Percentiles rank a stretch among this genome's conserved stretches.
Evolutionary conservation across 1,140 invertebrate genomes (phyloP).

Genomic region (Drosophila miranda): DNA sequence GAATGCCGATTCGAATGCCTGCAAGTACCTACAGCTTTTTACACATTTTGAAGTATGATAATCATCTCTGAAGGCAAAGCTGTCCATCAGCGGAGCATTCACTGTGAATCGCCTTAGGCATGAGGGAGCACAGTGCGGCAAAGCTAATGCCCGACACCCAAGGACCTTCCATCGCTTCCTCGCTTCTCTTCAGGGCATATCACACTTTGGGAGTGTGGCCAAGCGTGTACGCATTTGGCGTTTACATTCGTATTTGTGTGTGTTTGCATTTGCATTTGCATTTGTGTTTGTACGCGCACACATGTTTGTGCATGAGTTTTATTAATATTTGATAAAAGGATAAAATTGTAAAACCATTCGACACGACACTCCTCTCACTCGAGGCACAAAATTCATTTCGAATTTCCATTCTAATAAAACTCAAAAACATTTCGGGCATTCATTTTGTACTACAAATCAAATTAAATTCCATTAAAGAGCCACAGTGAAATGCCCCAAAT

Average conservation of each 20-base stretch:
- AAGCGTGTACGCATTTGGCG: conserved; percentile 29
- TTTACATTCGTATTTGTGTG: conserved; percentile 1
- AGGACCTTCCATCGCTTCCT: neutral
- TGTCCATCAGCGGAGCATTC: conserved; percentile 24
- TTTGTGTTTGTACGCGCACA: conserved; percentile 7
- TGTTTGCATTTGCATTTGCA: conserved; percentile 9
- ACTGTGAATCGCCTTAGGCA: conserved; percentile 15
- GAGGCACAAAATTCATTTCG: neutral
- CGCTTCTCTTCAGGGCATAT: conserved; percentile 15
- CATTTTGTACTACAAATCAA: conserved; percentile 8
- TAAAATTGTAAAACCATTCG: conserved; percentile 50
- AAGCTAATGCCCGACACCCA: conserved; percentile 13
- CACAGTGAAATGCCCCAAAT: neutral
- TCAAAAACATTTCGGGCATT: conserved; percentile 11
- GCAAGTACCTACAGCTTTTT: no score
- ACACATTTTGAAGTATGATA: conserved; percentile 1
- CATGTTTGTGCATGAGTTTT: conserved; percentile 26
- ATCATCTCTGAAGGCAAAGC: conserved; percentile 16
- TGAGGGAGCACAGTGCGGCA: conserved; percentile 1
- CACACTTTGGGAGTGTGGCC: conserved; percentile 4
- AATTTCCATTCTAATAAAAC: conserved; percentile 15
- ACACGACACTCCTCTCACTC: neutral
- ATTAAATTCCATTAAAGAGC: conserved; percentile 16
- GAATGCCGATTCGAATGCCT: no score
- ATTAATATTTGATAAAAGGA: conserved; percentile 53